Evolutionary conservation across 2,113 vertebrate genomes (phyloP).

Genomic region (Rhabdomys dilectus): DNA sequence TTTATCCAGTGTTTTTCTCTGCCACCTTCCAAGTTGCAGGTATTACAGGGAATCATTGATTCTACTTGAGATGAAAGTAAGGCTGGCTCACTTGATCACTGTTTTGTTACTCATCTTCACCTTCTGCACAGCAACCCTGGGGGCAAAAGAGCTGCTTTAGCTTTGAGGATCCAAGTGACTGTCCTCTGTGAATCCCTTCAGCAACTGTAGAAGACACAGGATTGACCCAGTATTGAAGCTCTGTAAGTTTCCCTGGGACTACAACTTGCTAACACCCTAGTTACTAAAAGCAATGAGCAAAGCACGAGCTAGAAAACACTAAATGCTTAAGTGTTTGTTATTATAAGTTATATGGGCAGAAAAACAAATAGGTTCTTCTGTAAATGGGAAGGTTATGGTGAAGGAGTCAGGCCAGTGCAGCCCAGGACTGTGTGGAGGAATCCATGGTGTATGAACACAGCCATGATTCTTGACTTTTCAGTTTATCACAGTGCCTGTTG

Average conservation of each 20-base stretch:
- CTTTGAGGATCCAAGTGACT: not conserved
- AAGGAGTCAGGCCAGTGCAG: not conserved
- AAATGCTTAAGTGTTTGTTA: not conserved
- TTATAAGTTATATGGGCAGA: not conserved
- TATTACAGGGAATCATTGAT: not conserved
- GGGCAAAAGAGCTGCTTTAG: not conserved
- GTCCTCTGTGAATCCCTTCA: not conserved
- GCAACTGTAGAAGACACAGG: not conserved
- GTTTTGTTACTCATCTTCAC: not conserved
- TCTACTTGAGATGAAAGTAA: not conserved
- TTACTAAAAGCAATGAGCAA: not conserved
- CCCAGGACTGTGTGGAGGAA: not conserved
- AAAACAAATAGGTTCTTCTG: not conserved
- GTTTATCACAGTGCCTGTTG: not conserved
- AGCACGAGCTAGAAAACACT: not conserved
- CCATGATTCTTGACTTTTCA: not conserved
- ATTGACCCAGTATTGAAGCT: not conserved
- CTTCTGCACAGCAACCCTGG: not conserved
- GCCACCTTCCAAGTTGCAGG: not conserved
- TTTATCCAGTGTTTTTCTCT: not conserved
- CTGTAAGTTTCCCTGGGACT: not conserved
- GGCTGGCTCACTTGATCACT: not conserved
- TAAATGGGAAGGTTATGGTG: not conserved
- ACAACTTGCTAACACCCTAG: not conserved
- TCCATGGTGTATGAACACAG: not conserved